Base-by-base conservation (phyloP, 2,888 invertebrate species). In the Nezara viridula region DNA sequence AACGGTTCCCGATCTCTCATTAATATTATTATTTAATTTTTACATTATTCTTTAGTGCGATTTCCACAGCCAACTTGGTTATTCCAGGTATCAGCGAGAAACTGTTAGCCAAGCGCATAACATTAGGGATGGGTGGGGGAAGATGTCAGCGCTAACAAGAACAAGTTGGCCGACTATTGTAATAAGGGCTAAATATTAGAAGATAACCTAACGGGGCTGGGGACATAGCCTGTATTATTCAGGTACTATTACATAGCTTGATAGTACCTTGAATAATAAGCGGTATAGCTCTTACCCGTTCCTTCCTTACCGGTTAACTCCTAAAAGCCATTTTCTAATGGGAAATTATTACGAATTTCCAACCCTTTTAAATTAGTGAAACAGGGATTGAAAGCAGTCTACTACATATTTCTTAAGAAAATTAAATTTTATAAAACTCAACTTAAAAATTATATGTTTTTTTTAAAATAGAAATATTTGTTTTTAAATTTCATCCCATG, bases 131-230 rank as follows among this genome's bases (percentile, higher is more conserved):
- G 66, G 16, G 10, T 37, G 66, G 44, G 40, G 14, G 12, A 47
- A 81, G 81, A 81, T 81, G 81, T 47, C 81, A 81, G 44, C 44
- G 10, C 81, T 81, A 81, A 81, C 44, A 44, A 81, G 81, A n/a
- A 81, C 81, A 81, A 86, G 52, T 86, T 86, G 55, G 12, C 9
- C 16, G 86, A 50, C 40, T 86, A 86, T 86, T 60, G 86, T 86
- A 86, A 86, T 86, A 55, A 86, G 86, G 86, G 44, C 14, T 86
- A 24, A 86, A 86, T 86, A 86, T 86, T 86, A 86, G 86, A 86
- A 60, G 12, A 55, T 52, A 60, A 37, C 40, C 44, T 44, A 44
- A 44, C 32, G 55, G 50, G 21, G 2, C 40, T 24, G 37, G 55
- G n/a, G 55, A 37, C 86, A 86, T 32, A 7, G n/a, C 1, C 10